Base-by-base conservation (phyloP, 1,140 invertebrate species). In the Mycetomoellerius zeteki region DNA sequence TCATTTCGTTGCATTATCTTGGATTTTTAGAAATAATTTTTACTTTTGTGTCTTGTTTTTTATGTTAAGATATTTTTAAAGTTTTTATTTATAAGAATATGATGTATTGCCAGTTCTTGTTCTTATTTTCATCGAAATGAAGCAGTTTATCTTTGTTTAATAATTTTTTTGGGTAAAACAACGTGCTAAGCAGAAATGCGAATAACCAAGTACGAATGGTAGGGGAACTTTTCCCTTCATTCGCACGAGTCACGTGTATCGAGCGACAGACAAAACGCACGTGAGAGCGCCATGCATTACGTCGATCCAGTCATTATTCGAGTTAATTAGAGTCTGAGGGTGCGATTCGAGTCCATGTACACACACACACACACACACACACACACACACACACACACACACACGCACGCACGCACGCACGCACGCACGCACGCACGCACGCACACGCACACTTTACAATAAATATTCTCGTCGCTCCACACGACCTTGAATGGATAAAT, bases 301-400 rank as follows among this genome's bases (percentile, higher is more conserved):
- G 64, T 58, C 12, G 52, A 10, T 88, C 69, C 54, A 76, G 85
- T 92, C 85, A 90, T 90, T 85, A 92, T 90, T 82, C 85, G 58
- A 89, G 85, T 87, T 92, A 92, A 92, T 92, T 92, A 89, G 86
- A 84, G 52, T 87, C 71, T 87, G 73, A 92, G 67, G 60, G 72
- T 56, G 65, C 84, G 43, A 89, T 92, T 90, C 58, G 73, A 92
- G 58, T 75, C 14, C 56, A n/a, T 47, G 58, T 82, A 21, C 6
- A 56, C 19, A 37, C 72, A 37, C 30, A 73, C 4, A 37, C 71
- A 21, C 19, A 69, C 81, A 69, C 80, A 65, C 58, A 33, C 1
- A 1, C n/a, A n/a, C n/a, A 21, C 6, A 56, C 19, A 37, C 72
- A 37, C 30, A 73, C 4, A 37, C 71, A 21, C 19, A 69, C 81